These are phyloP conservation scores for Pelosia muscerda DNA, from an alignment of 2,888 invertebrate species.

Conservation along the genomic window DNA sequence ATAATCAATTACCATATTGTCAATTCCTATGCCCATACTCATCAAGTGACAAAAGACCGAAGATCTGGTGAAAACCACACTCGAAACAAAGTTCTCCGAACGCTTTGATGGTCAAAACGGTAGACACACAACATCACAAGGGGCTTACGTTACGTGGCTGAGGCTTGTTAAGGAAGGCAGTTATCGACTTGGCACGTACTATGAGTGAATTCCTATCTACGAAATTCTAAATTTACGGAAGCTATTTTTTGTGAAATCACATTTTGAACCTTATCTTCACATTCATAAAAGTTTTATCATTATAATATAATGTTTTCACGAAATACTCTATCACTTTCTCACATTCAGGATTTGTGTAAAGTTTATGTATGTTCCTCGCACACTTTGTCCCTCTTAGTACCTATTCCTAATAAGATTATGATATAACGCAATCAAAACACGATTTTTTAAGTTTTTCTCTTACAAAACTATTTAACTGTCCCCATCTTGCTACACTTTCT, in stretches of 20 bases:
- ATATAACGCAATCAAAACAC: too few species aligned
- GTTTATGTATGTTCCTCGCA: too few species aligned
- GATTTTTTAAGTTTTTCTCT: too few species aligned
- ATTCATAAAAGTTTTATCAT: too few species aligned
- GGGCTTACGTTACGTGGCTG: neutral
- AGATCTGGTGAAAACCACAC: neutral
- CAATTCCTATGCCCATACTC: too few species aligned
- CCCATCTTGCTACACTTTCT: neutral
- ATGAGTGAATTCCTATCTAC: neutral
- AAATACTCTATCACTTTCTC: too few species aligned
- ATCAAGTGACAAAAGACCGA: neutral
- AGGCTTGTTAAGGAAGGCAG: neutral
- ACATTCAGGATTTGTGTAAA: too few species aligned
- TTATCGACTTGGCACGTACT: neutral
- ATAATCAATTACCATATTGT: neutral
- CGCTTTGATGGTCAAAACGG: neutral
- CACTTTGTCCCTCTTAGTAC: too few species aligned
- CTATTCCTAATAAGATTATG: too few species aligned
- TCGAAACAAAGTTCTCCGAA: neutral
- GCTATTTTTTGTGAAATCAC: neutral
- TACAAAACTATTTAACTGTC: too few species aligned
- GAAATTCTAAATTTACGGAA: neutral
- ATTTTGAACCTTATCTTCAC: too few species aligned
- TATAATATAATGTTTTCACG: too few species aligned
- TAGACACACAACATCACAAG: slow-evolving; percentile 1